phyloP scores from a whole-genome alignment of 2,797 vertebrate genomes.

The Tiaroga cobitis region DNA sequence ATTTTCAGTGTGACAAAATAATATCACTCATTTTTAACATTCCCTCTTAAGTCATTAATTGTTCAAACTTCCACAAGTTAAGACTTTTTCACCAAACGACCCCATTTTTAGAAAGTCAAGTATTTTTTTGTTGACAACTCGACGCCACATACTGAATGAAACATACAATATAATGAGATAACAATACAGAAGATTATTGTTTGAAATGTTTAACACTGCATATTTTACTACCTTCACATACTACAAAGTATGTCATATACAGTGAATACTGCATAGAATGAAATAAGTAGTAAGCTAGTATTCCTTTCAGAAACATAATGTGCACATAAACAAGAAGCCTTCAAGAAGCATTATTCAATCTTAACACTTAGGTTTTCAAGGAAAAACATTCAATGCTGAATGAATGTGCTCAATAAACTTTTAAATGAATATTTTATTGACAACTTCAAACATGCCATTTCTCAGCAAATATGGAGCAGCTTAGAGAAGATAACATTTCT shows the following conservation, averaged over 20 bases:
- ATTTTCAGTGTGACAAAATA: not conserved
- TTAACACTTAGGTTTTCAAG: not conserved
- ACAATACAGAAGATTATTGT: not conserved
- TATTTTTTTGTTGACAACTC: not conserved
- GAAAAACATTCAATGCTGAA: not conserved
- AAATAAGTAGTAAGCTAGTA: not conserved
- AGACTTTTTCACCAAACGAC: not conserved
- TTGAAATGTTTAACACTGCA: not conserved
- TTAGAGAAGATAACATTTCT: conserved; percentile 7
- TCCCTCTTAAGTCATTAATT: not conserved
- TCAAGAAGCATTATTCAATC: not conserved
- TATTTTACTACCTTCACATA: not conserved
- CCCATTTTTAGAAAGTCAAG: no score
- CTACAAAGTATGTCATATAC: not conserved
- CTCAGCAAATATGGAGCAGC: conserved; percentile 10
- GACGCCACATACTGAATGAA: not conserved
- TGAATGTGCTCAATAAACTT: conserved; percentile 13
- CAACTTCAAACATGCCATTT: not conserved
- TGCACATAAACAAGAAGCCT: not conserved
- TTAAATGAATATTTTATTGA: conserved; percentile 9
- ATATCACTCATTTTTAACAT: not conserved
- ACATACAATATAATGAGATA: not conserved
- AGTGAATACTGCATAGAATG: not conserved
- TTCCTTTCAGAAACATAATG: not conserved
- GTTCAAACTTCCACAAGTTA: not conserved